Percentiles rank a stretch among this genome's conserved stretches.
Evolutionary conservation across 2,113 vertebrate genomes (phyloP).

Genomic region (Indri indri): DNA sequence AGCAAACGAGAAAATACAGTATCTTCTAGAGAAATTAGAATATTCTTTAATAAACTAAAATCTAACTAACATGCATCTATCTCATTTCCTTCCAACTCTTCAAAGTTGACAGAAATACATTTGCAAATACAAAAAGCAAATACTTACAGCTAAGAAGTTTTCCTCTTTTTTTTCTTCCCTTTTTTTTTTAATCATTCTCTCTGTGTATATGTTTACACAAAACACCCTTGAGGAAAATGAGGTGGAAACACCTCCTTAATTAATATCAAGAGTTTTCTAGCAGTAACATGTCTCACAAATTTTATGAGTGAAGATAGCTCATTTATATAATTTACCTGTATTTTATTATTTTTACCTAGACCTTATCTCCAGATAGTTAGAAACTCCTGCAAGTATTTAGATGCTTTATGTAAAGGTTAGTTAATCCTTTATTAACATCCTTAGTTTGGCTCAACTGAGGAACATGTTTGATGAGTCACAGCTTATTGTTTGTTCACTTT

Average conservation of each 20-base stretch:
- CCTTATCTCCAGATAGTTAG: background rate
- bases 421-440: background rate
- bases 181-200: background rate
- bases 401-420: background rate
- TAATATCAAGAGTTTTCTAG: constrained; percentile 10
- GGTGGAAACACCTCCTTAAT: background rate
- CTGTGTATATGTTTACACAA: background rate
- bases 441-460: background rate
- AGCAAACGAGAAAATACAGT: background rate
- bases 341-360: background rate
- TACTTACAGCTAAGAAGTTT: constrained; percentile 33
- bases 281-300: constrained; percentile 11
- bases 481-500: background rate
- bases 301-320: background rate
- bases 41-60: constrained; percentile 68
- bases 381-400: background rate
- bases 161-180: background rate
- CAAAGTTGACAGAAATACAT: constrained; percentile 8
- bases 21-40: constrained; percentile 21
- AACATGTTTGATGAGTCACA: background rate
- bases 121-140: constrained; percentile 63
- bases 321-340: background rate
- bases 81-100: constrained; percentile 45
- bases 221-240: background rate
- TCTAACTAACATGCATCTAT: constrained; percentile 52